Evolutionary conservation across 1,140 invertebrate species (phyloP).

Genomic region (Papilio dardanus): DNA sequence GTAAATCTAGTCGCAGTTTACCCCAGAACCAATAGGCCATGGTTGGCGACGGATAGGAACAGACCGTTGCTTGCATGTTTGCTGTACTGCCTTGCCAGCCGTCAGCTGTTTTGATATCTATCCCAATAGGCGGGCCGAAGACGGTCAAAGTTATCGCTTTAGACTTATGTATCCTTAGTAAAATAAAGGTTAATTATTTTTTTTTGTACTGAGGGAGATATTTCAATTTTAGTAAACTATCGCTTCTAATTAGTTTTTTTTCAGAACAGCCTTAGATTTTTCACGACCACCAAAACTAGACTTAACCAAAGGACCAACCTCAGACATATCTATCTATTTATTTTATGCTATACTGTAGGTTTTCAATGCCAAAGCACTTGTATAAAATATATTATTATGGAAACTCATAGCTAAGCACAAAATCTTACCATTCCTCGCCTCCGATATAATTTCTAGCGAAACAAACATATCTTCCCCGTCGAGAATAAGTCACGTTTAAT

Average conservation of each 20-base stretch:
- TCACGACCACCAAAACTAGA: no score
- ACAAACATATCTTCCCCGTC: conserved; percentile 93
- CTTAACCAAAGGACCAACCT: no score
- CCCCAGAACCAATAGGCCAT: conserved; percentile 94
- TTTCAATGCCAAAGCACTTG: no score
- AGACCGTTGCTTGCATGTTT: conserved; percentile 87
- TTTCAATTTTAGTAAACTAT: no score
- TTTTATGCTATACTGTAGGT: no score
- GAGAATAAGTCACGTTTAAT: conserved; percentile 91
- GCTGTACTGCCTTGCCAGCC: conserved; percentile 76
- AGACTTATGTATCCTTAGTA: conserved; percentile 64
- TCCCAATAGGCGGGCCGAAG: conserved; percentile 67
- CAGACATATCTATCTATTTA: no score
- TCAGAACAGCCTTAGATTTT: no score
- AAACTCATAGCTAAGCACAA: neutral
- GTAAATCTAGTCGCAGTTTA: conserved; percentile 89
- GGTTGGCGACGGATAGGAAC: conserved; percentile 92
- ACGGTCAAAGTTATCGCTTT: conserved; percentile 70
- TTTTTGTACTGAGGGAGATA: neutral
- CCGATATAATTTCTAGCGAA: conserved; percentile 91
- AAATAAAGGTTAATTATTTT: neutral
- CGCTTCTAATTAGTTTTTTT: no score
- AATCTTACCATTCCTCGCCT: conserved; percentile 79
- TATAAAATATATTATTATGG: no score
- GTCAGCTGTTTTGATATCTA: conserved; percentile 60